Evolutionary conservation across 2,797 vertebrate genomes (phyloP), one percentile per base, ranked within the genome.

Genomic region (Halcyon leucocephala): DNA sequence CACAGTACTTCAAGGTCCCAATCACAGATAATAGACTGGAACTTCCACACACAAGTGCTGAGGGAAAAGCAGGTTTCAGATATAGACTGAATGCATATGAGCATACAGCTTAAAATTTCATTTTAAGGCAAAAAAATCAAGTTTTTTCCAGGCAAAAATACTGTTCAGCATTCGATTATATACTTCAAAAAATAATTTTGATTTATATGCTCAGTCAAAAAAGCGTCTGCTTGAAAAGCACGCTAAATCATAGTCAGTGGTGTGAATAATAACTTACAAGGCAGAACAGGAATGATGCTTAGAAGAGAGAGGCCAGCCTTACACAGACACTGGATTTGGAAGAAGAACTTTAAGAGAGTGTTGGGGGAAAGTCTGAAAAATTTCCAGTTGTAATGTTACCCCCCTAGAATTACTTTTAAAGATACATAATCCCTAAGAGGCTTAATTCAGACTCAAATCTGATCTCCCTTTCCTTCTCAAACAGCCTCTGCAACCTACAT

Each of bases 361-460:
- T 0, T 8, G 17, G 12, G 33, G 42, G 52, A 21, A 89, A 95
- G 82, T 94, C 64, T 11, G 37, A 17, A 78, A 86, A 86, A 51
- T 54, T 65, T 57, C 66, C 6, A 0, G 61, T 16, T 9, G 29
- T 22, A 78, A 46, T 0, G 0, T 31, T 74, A 91, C 26, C 10
- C 42, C 31, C 37, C 15, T 10, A 61, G 89, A 74, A 44, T 85
- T 93, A 81, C 65, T 90, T 92, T 92, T 77, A 80, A 82, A 91
- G 72, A 90, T 10, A 21, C 5, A 8, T 94, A 94, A 94, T 94
- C 91, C 85, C 39, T 44, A 91, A 94, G 85, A 86, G 65, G 93
- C 82, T 92, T 97, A 92, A 61, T 69, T 74, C 65, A 71, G 65
- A 90, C 64, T 69, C 44, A 79, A 61, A 83, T 67, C 82, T 90